These are phyloP conservation scores for Hassar affinis DNA, from an alignment of 2,113 vertebrate genomes.

Conservation along the genomic window DNA sequence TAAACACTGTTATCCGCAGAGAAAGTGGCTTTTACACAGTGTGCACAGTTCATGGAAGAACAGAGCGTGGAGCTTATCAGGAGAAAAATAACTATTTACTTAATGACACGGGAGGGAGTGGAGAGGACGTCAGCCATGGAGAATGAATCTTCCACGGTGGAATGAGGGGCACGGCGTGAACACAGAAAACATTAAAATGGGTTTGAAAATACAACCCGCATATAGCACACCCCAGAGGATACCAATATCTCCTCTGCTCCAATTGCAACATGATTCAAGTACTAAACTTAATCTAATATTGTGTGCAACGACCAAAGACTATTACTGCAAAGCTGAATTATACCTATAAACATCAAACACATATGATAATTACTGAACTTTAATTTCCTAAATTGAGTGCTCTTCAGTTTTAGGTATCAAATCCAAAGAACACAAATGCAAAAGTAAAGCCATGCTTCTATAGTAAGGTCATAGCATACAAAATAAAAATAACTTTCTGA, in stretches of 20 bases:
- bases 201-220: constrained; percentile 13
- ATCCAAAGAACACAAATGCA: not conserved
- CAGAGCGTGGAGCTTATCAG: constrained; percentile 21
- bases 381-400: not conserved
- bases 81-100: constrained; percentile 36
- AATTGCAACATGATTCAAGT: not conserved
- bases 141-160: constrained; percentile 35
- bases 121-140: constrained; percentile 23
- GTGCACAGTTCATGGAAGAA: constrained; percentile 18
- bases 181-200: constrained; percentile 4
- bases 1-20: constrained; percentile 39
- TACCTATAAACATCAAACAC: not conserved
- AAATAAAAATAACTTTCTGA: not conserved
- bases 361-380: constrained; percentile 3
- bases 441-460: constrained; percentile 1
- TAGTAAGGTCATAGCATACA: not conserved
- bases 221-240: constrained; percentile 11
- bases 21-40: constrained; percentile 36
- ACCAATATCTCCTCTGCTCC: constrained; percentile 13
- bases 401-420: not conserved
- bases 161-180: constrained; percentile 1
- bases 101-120: constrained; percentile 30
- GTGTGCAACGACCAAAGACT: constrained; percentile 25
- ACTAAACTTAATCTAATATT: constrained; percentile 26
- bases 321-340: constrained; percentile 12